phyloP scores from a whole-genome alignment of 2,113 vertebrate species.

The Clupea harengus region DNA sequence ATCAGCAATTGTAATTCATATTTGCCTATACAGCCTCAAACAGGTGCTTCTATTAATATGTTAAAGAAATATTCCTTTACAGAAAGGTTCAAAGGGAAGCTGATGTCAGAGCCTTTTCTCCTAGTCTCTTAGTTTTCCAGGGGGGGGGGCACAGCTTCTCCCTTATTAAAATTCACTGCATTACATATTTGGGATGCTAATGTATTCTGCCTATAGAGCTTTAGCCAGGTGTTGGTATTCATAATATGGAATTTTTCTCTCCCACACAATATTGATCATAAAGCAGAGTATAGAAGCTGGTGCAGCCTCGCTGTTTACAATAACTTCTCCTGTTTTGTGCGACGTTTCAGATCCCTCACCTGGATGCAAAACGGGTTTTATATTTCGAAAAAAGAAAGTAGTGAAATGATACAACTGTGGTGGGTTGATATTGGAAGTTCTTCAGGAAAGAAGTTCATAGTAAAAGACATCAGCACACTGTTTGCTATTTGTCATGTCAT shows the following conservation, averaged over 20 bases:
- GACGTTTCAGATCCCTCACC: background rate
- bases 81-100: background rate
- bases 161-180: background rate
- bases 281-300: background rate
- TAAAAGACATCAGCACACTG: background rate
- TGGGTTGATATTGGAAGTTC: background rate
- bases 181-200: background rate
- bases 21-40: background rate
- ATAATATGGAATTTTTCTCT: conserved; percentile 7
- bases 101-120: background rate
- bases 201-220: background rate
- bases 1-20: conserved; percentile 6
- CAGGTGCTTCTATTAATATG: background rate
- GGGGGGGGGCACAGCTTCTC: background rate
- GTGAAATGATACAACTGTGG: background rate
- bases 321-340: background rate
- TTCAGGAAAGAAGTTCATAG: background rate
- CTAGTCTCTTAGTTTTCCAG: background rate
- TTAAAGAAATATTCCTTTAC: background rate
- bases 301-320: background rate
- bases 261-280: background rate
- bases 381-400: background rate
- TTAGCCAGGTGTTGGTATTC: background rate
- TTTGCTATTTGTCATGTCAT: background rate
- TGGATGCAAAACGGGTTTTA: background rate